Percentiles rank a stretch among this genome's conserved stretches.
These are phyloP conservation scores for Hetaerina titia DNA, from an alignment of 2,888 invertebrate species.

Conservation along the genomic window DNA sequence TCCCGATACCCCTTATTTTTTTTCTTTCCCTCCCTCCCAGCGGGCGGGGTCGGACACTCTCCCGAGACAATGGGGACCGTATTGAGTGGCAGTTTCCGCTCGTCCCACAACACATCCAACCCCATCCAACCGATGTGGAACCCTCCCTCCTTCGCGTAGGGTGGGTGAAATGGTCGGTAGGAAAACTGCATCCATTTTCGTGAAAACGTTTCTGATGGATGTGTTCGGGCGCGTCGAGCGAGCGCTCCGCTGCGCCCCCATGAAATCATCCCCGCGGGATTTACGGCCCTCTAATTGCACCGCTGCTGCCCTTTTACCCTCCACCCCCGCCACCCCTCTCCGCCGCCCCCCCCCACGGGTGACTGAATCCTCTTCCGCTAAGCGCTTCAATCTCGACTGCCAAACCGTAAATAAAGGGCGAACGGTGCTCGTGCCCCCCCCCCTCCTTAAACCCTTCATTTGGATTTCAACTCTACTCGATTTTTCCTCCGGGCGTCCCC, in stretches of 20 bases:
- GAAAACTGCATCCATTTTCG: neutral
- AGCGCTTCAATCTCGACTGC: neutral
- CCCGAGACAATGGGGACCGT: neutral
- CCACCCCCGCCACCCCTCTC: no score
- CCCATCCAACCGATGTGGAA: neutral
- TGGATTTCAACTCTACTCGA: neutral
- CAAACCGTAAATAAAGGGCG: neutral
- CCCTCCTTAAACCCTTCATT: neutral
- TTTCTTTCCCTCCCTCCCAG: no score
- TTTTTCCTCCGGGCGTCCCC: neutral
- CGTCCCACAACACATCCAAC: neutral
- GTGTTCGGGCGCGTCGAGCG: neutral
- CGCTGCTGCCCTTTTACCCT: neutral
- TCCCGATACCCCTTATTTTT: no score
- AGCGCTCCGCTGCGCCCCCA: neutral
- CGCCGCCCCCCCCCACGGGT: neutral
- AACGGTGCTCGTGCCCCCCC: neutral
- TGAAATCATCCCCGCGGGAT: neutral
- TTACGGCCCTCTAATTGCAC: neutral
- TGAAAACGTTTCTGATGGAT: neutral
- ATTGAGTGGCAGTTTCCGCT: neutral
- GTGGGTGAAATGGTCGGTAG: no score
- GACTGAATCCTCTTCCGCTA: neutral
- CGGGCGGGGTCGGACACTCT: neutral
- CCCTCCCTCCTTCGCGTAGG: neutral